These are phyloP conservation scores for Rhopilema esculentum DNA, from an alignment of 30 jellyfish, hydroid and myxozoan genomes.

Conservation along the genomic window DNA sequence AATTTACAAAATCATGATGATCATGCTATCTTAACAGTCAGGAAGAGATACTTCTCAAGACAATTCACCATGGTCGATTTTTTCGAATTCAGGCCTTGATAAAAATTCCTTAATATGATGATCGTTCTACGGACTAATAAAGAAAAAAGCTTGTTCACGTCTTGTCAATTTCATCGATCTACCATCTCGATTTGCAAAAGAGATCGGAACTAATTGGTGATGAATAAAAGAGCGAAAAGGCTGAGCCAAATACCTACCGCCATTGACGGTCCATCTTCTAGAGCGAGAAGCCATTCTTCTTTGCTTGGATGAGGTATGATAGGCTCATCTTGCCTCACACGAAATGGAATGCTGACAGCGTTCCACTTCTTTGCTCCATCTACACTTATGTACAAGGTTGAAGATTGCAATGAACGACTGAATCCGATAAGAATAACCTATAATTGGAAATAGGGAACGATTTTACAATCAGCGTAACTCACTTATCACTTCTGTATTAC, in stretches of 20 bases:
- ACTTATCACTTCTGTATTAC: neutral
- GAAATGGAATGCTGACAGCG: constrained; percentile 72
- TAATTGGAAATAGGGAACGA: neutral
- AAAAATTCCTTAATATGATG: too few relatives aligned
- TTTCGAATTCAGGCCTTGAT: too few relatives aligned
- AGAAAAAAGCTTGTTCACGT: too few relatives aligned
- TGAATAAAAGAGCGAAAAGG: neutral
- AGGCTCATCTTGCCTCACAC: constrained; percentile 73
- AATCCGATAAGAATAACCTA: constrained; percentile 48
- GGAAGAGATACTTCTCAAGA: too few relatives aligned
- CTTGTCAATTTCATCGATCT: too few relatives aligned
- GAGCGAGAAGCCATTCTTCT: constrained; percentile 91
- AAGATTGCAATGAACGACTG: neutral
- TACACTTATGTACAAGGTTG: constrained; percentile 67
- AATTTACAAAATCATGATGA: too few relatives aligned
- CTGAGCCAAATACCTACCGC: constrained; percentile 3
- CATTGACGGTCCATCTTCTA: constrained; percentile 58
- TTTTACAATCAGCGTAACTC: neutral
- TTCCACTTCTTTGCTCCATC: constrained; percentile 83
- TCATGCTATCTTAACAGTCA: too few relatives aligned
- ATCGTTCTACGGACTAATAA: too few relatives aligned
- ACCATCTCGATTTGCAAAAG: too few relatives aligned
- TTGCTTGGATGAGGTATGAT: constrained; percentile 71
- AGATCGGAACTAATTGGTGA: too few relatives aligned
- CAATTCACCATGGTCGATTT: too few relatives aligned